phyloP scores from a whole-genome alignment of 2,113 vertebrate genomes.

The Gymnobelideus leadbeateri region DNA sequence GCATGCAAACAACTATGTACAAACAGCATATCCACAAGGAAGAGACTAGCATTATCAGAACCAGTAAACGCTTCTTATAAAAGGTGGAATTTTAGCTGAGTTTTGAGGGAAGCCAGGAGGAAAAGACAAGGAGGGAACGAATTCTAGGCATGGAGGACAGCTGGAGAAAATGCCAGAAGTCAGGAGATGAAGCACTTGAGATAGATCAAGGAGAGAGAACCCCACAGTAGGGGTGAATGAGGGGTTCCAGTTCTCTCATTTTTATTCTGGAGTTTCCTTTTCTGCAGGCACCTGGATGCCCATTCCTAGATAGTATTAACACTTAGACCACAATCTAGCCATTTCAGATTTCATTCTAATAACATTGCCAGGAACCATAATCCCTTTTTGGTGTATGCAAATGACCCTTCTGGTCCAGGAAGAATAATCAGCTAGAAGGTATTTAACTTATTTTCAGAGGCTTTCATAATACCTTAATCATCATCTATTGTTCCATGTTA shows the following conservation, averaged over 20 bases:
- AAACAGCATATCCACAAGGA: neutral
- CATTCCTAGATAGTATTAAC: conserved; percentile 54
- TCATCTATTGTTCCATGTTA: neutral
- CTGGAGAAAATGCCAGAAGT: neutral
- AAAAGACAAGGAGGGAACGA: neutral
- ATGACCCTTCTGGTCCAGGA: neutral
- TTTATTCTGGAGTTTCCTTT: conserved; percentile 3
- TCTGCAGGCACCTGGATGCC: neutral
- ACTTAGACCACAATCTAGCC: conserved; percentile 12
- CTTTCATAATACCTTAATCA: neutral
- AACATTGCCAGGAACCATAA: neutral
- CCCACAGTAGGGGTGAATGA: neutral
- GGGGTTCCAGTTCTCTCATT: neutral
- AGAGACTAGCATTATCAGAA: neutral
- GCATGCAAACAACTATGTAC: neutral
- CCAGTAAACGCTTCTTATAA: neutral
- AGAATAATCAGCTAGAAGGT: neutral
- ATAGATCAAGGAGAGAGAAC: neutral
- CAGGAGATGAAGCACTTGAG: neutral
- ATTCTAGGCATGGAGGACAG: neutral
- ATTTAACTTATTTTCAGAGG: conserved; percentile 27
- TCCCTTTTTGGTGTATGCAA: conserved; percentile 19
- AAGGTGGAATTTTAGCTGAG: neutral
- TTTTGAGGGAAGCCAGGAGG: neutral
- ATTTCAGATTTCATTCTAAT: conserved; percentile 30